A percentile compares a stretch with the other conserved stretches of the same genome.
Evolutionary conservation across 2,113 vertebrate genomes (phyloP).

Genomic region (Rattus rattus): DNA sequence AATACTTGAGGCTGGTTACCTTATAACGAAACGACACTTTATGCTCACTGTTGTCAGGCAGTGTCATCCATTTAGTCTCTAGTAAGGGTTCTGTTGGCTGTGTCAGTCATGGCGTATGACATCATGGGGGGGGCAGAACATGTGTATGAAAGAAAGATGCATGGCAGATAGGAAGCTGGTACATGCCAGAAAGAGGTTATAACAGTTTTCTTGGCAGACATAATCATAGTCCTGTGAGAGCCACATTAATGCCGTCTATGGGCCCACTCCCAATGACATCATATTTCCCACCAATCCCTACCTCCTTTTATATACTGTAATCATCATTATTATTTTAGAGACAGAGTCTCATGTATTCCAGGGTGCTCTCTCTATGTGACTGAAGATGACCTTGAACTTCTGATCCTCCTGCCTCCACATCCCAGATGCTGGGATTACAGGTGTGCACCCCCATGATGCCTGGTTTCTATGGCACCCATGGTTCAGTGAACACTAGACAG

Average conservation of each 20-base stretch:
- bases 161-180: not conserved
- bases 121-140: not conserved
- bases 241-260: not conserved
- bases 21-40: not conserved
- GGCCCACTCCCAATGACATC: not conserved
- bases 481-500: not conserved
- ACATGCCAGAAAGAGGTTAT: not conserved
- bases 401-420: not conserved
- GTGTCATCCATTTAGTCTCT: not conserved
- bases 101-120: not conserved
- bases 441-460: not conserved
- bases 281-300: not conserved
- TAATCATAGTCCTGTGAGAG: not conserved
- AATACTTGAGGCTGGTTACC: not conserved
- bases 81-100: not conserved
- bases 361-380: not conserved
- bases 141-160: not conserved
- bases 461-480: not conserved
- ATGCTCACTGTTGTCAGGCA: not conserved
- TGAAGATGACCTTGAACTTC: no score
- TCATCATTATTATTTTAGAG: not conserved
- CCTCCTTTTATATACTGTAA: not conserved
- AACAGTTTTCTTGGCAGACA: not conserved
- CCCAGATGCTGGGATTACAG: not conserved
- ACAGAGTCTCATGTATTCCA: not conserved